A percentile compares a stretch with the other conserved stretches of the same genome.
Conservation (phyloP, 2,113 vertebrate genomes). For the Xenus cinereus region DNA sequence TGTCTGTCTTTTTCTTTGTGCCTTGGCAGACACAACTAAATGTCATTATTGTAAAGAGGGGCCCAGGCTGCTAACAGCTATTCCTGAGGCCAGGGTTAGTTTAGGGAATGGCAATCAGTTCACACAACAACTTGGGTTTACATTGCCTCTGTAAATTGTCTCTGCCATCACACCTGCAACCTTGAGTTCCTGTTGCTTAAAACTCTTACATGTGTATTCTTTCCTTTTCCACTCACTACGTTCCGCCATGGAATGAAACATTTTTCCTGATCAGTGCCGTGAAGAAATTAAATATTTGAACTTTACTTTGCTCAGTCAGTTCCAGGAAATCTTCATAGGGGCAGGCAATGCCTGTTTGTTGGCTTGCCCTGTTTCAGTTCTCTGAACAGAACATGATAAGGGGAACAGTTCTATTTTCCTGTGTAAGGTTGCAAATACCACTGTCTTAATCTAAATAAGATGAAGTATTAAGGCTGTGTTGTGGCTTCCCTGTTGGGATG, state of each 20-base stretch:
- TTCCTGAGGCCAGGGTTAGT: neutral
- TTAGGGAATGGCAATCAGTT: neutral
- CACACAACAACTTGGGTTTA: neutral
- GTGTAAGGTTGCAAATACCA: neutral
- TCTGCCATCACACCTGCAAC: neutral
- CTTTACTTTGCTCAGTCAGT: neutral
- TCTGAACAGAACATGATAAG: neutral
- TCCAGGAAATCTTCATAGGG: conserved; percentile 22
- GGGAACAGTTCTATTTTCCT: neutral
- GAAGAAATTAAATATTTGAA: conserved; percentile 35
- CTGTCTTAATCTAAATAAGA: neutral
- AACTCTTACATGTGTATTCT: neutral
- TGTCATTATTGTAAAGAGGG: neutral
- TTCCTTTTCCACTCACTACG: neutral
- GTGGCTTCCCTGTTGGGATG: neutral
- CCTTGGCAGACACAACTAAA: neutral
- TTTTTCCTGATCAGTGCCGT: neutral
- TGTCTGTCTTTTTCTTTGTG: neutral
- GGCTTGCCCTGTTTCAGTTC: neutral
- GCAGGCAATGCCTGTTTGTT: neutral
- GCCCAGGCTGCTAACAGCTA: neutral
- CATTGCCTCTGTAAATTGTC: neutral
- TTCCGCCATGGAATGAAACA: neutral
- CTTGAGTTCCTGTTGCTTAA: neutral
- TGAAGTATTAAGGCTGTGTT: neutral